phyloP scores from a whole-genome alignment of 2,888 invertebrate genomes.

The Rhamnusium bicolor region DNA sequence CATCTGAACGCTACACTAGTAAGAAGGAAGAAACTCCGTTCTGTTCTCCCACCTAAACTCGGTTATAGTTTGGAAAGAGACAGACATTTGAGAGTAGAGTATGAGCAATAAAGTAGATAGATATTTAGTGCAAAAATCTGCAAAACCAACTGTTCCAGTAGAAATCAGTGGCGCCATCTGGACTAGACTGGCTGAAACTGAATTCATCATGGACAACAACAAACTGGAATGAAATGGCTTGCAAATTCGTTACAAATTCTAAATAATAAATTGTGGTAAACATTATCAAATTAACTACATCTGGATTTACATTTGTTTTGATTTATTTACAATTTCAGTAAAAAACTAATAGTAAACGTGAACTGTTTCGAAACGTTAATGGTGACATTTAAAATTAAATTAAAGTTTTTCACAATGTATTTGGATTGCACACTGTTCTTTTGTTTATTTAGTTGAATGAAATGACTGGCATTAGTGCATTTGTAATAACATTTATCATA shows the following conservation, averaged over 20 bases:
- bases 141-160: too few relatives aligned
- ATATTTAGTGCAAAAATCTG: too few relatives aligned
- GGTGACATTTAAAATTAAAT: slow-evolving; percentile 2
- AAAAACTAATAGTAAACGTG: neutral
- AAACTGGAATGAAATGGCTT: too few relatives aligned
- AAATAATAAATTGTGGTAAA: neutral
- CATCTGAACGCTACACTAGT: too few relatives aligned
- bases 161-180: too few relatives aligned
- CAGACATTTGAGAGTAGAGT: too few relatives aligned
- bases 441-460: slow-evolving; percentile 1
- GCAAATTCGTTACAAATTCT: neutral
- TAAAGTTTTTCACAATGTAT: neutral
- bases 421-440: neutral
- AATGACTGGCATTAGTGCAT: slow-evolving; percentile 17
- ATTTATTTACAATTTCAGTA: neutral
- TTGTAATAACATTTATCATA: slow-evolving; percentile 20
- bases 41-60: too few relatives aligned
- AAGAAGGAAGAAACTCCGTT: too few relatives aligned
- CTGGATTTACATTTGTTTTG: neutral
- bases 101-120: too few relatives aligned
- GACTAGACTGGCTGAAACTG: too few relatives aligned
- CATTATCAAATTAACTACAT: neutral
- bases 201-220: too few relatives aligned
- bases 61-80: too few relatives aligned
- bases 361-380: neutral